Conservation (phyloP, 2,888 invertebrate genomes). For the Nymphalis c-album region DNA sequence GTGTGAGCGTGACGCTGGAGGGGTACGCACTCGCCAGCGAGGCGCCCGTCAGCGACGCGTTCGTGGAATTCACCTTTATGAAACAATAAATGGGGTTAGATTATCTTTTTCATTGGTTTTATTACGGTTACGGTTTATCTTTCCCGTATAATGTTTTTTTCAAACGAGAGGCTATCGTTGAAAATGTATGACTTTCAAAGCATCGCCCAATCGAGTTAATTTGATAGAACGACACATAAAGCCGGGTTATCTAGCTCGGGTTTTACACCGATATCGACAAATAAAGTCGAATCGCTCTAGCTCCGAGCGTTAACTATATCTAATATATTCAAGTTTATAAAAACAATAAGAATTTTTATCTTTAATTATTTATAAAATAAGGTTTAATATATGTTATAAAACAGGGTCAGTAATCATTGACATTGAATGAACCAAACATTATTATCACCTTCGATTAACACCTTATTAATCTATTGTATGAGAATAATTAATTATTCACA, state of each 20-base stretch:
- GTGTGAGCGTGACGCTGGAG: constrained; percentile 70
- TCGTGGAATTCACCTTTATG: constrained; percentile 68
- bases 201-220: background rate
- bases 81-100: constrained; percentile 1
- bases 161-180: background rate
- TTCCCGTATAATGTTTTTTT: background rate
- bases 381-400: too few relatives aligned
- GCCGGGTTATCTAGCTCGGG: constrained; percentile 25
- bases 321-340: too few relatives aligned
- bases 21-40: constrained; percentile 71
- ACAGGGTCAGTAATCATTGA: too few relatives aligned
- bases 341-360: too few relatives aligned
- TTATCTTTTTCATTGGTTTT: background rate
- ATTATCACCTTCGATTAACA: too few relatives aligned
- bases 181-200: constrained; percentile 10
- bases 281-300: constrained; percentile 20
- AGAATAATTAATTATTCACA: too few relatives aligned
- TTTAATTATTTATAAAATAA: too few relatives aligned
- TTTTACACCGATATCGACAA: constrained; percentile 18
- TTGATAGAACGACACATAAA: background rate
- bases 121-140: background rate
- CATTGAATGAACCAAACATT: too few relatives aligned
- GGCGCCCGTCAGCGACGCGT: constrained; percentile 65
- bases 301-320: constrained; percentile 5
- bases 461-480: too few relatives aligned